Percentiles rank a stretch among this genome's conserved stretches.
These are phyloP conservation scores for Homarus gammarus DNA, from an alignment of 2,888 invertebrate genomes.

Conservation along the genomic window DNA sequence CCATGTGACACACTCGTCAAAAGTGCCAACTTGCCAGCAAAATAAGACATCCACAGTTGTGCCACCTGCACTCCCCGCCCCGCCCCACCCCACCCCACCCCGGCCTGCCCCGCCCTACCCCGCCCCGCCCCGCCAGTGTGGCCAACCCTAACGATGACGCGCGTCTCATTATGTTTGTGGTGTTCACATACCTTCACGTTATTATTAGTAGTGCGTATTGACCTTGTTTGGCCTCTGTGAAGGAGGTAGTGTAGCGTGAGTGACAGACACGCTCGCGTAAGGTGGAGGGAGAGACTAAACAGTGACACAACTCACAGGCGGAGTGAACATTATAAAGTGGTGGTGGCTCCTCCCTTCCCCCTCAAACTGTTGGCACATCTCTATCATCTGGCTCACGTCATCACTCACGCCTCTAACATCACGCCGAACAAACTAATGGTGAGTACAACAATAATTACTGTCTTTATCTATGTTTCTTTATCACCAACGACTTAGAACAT, in stretches of 20 bases:
- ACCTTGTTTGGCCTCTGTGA: constrained; percentile 26
- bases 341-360: constrained; percentile 17
- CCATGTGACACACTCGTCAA: constrained; percentile 67
- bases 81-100: too few relatives aligned
- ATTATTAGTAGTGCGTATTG: constrained; percentile 35
- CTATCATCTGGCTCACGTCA: constrained; percentile 19
- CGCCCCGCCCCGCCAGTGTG: too few relatives aligned
- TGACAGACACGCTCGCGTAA: constrained; percentile 11
- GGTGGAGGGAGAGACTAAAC: too few relatives aligned
- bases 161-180: constrained; percentile 24
- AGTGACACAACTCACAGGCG: neutral
- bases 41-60: constrained; percentile 43
- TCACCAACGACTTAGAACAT: too few relatives aligned
- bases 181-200: constrained; percentile 2
- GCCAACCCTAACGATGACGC: constrained; percentile 13
- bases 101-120: too few relatives aligned
- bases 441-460: too few relatives aligned
- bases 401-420: constrained; percentile 39
- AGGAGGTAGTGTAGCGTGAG: constrained; percentile 8
- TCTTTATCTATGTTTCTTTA: too few relatives aligned
- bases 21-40: constrained; percentile 59
- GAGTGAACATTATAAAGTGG: neutral
- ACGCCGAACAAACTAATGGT: constrained; percentile 61
- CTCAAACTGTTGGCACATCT: constrained; percentile 17
- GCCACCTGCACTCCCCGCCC: constrained; percentile 56